Conservation (phyloP, 2,113 vertebrate species). For the Pycnonotus jocosus region DNA sequence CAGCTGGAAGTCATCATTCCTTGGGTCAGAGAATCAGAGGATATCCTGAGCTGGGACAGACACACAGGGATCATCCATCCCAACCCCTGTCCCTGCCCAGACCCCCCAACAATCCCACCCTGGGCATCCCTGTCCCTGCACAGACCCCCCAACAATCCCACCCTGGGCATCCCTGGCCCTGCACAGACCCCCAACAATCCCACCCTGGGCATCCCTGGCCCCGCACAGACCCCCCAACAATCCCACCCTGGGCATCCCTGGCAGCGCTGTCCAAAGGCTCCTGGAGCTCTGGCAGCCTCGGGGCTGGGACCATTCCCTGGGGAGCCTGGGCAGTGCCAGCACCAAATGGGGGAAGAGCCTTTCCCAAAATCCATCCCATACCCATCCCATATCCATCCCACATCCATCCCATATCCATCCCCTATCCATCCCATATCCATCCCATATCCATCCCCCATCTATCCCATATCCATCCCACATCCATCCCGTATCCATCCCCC, state of each 20-base stretch:
- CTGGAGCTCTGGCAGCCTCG: neutral
- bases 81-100: fast-evolving
- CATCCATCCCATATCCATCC: neutral
- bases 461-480: neutral
- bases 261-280: fast-evolving
- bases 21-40: neutral
- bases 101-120: neutral
- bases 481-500: fast-evolving
- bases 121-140: neutral
- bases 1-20: neutral
- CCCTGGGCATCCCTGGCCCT: too few relatives aligned
- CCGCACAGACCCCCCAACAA: too few relatives aligned
- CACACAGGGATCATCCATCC: neutral
- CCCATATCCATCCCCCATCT: neutral
- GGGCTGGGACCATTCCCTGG: neutral
- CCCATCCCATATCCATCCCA: neutral
- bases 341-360: neutral
- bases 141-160: too few relatives aligned
- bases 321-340: neutral
- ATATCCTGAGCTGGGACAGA: neutral
- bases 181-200: too few relatives aligned
- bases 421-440: fast-evolving
- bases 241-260: too few relatives aligned
- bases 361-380: too few relatives aligned
- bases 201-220: too few relatives aligned